A percentile compares a stretch with the other conserved stretches of the same genome.
Evolutionary conservation across 2,797 vertebrate species (phyloP).

Genomic region (Xiphophorus birchmanni): DNA sequence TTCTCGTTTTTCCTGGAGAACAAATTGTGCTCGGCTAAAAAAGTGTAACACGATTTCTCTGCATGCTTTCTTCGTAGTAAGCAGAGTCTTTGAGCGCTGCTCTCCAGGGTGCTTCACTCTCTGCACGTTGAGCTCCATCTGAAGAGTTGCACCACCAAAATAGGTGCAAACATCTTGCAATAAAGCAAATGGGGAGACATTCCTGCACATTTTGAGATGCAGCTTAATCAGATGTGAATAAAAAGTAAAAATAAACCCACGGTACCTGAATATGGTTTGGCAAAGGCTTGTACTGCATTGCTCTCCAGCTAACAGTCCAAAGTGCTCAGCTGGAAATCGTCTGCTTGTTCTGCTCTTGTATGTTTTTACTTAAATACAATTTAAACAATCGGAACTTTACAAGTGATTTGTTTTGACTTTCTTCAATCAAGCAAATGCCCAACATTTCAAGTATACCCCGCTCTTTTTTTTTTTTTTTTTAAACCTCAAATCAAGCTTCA

Average conservation of each 20-base stretch:
- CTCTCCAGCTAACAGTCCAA: conserved; percentile 20
- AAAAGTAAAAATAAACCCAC: conserved; percentile 40
- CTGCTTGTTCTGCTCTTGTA: conserved; percentile 14
- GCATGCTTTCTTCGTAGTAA: conserved; percentile 48
- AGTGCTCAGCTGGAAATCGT: background rate
- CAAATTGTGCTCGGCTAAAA: conserved; percentile 41
- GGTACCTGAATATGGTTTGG: conserved; percentile 40
- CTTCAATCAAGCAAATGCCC: conserved; percentile 63
- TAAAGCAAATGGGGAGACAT: conserved; percentile 59
- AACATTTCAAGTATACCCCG: conserved; percentile 62
- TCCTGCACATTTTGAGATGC: conserved; percentile 47
- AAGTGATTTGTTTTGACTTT: conserved; percentile 16
- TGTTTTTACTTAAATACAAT: conserved; percentile 12
- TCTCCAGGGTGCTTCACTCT: conserved; percentile 61
- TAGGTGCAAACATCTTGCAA: conserved; percentile 70
- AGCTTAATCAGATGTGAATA: conserved; percentile 50
- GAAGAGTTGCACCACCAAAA: conserved; percentile 71
- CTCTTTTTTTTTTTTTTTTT: conserved; percentile 14
- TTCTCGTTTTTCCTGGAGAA: conserved; percentile 41
- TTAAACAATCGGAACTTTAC: conserved; percentile 13
- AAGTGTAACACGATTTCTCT: conserved; percentile 50
- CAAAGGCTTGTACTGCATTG: conserved; percentile 32
- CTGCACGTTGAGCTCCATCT: conserved; percentile 61
- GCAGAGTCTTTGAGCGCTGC: conserved; percentile 60
- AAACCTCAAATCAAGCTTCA: conserved; percentile 43